phyloP scores from a whole-genome alignment of 2,113 vertebrate species.

The Garra rufa region DNA sequence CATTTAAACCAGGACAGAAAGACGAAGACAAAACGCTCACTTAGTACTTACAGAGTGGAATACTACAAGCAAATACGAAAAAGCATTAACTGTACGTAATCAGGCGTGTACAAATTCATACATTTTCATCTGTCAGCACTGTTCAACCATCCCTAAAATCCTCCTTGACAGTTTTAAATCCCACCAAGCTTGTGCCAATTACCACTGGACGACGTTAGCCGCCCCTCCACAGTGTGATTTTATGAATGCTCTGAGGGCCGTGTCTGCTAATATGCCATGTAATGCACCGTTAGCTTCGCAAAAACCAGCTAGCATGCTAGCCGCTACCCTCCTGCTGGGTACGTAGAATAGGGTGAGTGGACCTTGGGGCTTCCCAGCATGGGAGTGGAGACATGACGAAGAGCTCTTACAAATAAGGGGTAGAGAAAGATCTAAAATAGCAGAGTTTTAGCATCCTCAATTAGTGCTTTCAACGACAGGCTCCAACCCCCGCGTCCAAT shows the following conservation, averaged over 20 bases:
- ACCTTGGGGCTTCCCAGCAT: constrained; percentile 15
- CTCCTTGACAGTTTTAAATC: constrained; percentile 5
- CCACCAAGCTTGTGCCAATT: constrained; percentile 21
- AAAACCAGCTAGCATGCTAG: neutral
- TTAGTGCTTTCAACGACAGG: constrained; percentile 28
- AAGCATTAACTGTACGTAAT: neutral
- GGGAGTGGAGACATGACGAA: neutral
- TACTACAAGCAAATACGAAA: neutral
- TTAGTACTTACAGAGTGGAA: neutral
- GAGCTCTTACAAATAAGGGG: neutral
- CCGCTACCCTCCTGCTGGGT: constrained; percentile 10
- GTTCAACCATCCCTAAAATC: neutral
- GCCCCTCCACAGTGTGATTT: neutral
- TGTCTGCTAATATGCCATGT: neutral
- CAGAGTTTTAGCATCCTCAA: constrained; percentile 17
- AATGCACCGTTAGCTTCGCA: constrained; percentile 7
- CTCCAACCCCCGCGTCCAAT: neutral
- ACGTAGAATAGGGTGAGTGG: constrained; percentile 4
- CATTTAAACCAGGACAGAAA: neutral
- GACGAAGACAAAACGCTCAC: neutral
- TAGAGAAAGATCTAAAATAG: neutral
- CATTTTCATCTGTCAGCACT: constrained; percentile 3
- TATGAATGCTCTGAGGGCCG: neutral
- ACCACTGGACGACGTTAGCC: neutral
- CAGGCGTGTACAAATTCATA: neutral